Base-by-base conservation (phyloP, 2,888 invertebrate species). In the Scaptomyza cyrtandrae region DNA sequence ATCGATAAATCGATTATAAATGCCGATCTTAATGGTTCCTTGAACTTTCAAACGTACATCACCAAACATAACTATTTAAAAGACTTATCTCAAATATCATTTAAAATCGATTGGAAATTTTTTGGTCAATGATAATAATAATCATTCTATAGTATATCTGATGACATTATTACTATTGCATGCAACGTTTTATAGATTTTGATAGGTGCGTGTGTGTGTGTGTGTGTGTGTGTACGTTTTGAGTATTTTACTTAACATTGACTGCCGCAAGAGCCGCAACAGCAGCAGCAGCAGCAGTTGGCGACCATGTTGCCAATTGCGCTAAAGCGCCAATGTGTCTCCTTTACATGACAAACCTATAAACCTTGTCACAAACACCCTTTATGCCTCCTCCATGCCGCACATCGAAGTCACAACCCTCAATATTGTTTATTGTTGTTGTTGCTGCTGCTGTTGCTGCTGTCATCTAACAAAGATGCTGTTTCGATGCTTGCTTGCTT, bases 221-320 rank as follows among this genome's bases (percentile, higher is more conserved):
- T 58, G 35, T 37, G 27, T 60, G 41, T 54, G 45, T 54, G 33
- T 57, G 27, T 24, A 19, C 19, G 19, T 19, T 19, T 24, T 24
- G 24, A 24, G 24, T 24, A 24, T 79, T 85, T 80, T 80, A n/a
- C 83, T 82, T 80, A 72, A 63, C 73, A 79, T 73, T 75, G 83
- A 82, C 86, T 82, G 80, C 83, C 85, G 85, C 49, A 29, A 29
- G 11, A 29, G 29, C 79, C 74, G 79, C 67, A 76, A 27, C 27
- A 27, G 27, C 27, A 27, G 27, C 3, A 27, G 27, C 7, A 24
- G 24, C 24, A 24, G 29, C 29, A 29, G 29, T 29, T 29, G 62
- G 53, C 33, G 41, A 29, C 44, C 54, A 67, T 57, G 48, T 44
- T n/a, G n/a, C n/a, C n/a, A n/a, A n/a, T 77, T 63, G 46, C 64